Evolutionary conservation across 2,888 invertebrate genomes (phyloP), one percentile per base, ranked within the genome.

Genomic region (Gryllus longicercus): DNA sequence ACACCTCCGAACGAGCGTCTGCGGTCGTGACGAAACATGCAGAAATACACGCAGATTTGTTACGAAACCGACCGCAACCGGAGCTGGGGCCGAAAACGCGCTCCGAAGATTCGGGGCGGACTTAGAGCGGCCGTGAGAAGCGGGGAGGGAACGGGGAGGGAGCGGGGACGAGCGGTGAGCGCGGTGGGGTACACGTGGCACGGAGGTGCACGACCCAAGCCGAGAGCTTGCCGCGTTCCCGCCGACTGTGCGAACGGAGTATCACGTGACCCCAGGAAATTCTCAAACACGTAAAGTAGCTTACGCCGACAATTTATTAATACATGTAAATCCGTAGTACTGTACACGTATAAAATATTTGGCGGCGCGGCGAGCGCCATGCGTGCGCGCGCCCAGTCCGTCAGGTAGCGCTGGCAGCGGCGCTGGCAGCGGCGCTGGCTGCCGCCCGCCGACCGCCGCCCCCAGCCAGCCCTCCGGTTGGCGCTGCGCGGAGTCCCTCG

Each of bases 261-360:
- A 63, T 63, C 63, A 63, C 18, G 63, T 63, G 63, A 63, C 14
- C 63, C 16, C 63, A 63, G 63, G 63, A 63, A 63, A 63, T 63
- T 63, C 63, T 63, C 63, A 63, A 18, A 63, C 63, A 63, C 63
- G 63, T 14, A 63, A 63, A 63, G 63, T 18, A 63, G 63, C 63
- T 63, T 63, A 63, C 63, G 63, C 14, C 63, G 16, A 63, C 16
- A 63, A 63, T 63, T 63, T 63, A 63, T 16, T 63, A 63, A 63
- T 63, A 63, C 63, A 63, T 63, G 63, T 63, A 63, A 63, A 63
- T 63, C 63, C 63, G 63, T 63, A 63, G 16, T 63, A 63, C 63
- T 14, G 63, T 63, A 63, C 63, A 18, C 63, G 63, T 16, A 63
- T 63, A 63, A 63, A 63, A 63, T 63, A 63, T 63, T 63, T 63